Evolutionary conservation across 2,113 vertebrate species (phyloP), one percentile per base, ranked within the genome.

Genomic region (Asarcornis scutulata): DNA sequence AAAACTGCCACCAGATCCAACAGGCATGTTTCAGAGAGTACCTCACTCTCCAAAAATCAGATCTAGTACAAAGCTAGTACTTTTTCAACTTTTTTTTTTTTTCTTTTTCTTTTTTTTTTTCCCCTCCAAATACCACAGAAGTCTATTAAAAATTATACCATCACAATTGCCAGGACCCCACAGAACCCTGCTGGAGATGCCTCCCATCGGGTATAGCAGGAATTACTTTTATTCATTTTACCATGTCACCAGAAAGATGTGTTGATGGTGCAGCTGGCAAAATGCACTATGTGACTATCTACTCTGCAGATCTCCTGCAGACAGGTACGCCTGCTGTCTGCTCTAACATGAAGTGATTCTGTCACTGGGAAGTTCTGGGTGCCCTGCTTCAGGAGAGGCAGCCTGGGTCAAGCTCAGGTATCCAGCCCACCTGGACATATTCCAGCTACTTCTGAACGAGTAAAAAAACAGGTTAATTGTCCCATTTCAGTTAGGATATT

Each of bases 251-350:
- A 79, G 73, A 63, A 64, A 0, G 1, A 36, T 22, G 12, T 17
- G 20, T 63, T 75, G 22, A 26, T 59, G 26, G 11, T 90, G 11
- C 31, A 60, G 56, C 12, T 53, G 44, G 16, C 18, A 8, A 83
- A 73, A 50, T 36, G 23, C 34, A 63, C 10, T n/a, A 36, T 66
- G 50, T 0, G 1, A 29, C 22, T 38, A 60, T 14, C 10, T 38
- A 55, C 26, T 20, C 20, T 36, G 36, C 0, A 2, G 46, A 53
- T 78, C 46, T 79, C 18, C 16, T 75, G 44, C n/a, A 80, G 46
- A 66, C 48, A 59, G 12, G 11, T 66, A 7, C 0, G 0, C 10
- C 52, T 67, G 29, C 56, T 27, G n/a, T 17, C 29, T 87, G n/a
- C 21, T 23, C 38, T 75, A 48, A 42, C 9, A 31, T 0, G 0